Conservation (phyloP, 2,113 vertebrate species). For the Neomonachus schauinslandi region DNA sequence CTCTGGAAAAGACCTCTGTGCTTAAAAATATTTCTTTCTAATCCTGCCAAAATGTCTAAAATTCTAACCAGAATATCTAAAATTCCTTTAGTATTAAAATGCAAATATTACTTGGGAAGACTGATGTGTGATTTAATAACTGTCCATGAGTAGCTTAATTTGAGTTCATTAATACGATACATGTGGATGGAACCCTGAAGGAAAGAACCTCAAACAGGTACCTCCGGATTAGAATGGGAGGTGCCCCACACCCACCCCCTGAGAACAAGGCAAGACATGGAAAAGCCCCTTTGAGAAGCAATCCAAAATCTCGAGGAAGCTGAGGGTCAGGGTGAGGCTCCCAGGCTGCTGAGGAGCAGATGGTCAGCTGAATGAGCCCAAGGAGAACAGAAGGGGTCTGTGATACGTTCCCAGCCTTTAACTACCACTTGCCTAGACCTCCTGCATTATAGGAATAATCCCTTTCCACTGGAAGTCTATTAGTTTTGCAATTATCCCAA, state of each 20-base stretch:
- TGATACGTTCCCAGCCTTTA: too few relatives aligned
- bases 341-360: background rate
- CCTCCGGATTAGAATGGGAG: background rate
- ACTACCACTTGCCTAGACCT: background rate
- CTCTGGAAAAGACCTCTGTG: background rate
- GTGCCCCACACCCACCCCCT: rapidly evolving
- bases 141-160: background rate
- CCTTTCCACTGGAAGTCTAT: background rate
- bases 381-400: too few relatives aligned
- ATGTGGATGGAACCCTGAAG: background rate
- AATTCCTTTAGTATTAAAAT: constrained; percentile 1
- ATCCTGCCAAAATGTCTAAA: background rate
- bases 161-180: background rate
- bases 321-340: too few relatives aligned
- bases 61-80: background rate
- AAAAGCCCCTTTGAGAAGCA: background rate
- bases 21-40: constrained; percentile 9
- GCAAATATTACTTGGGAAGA: background rate
- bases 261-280: background rate
- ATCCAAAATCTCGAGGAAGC: background rate
- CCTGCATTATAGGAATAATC: background rate
- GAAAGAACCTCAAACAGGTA: background rate
- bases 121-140: background rate
- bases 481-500: background rate
- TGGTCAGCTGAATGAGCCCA: background rate